phyloP scores from a whole-genome alignment of 2,113 vertebrate genomes.

The Pseudolaguvia tuberculata region DNA sequence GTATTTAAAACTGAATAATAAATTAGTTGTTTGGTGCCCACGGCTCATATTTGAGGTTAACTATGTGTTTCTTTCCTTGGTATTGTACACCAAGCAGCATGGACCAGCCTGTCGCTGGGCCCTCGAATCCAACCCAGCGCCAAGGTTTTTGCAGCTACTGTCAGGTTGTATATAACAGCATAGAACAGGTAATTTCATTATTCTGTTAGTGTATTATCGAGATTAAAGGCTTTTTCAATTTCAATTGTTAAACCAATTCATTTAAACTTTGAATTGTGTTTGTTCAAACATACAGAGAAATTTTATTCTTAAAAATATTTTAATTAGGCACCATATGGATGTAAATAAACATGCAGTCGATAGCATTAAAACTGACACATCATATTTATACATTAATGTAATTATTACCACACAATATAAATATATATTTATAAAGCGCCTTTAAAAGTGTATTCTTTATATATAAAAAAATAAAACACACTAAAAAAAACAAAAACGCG shows the following conservation, averaged over 20 bases:
- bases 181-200: slow-evolving; percentile 77
- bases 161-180: slow-evolving; percentile 76
- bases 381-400: not conserved
- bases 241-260: not conserved
- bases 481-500: too few species aligned
- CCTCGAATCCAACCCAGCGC: slow-evolving; percentile 64
- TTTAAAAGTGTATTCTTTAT: too few species aligned
- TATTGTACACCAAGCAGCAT: slow-evolving; percentile 52
- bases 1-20: not conserved
- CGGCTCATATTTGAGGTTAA: not conserved
- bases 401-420: too few species aligned
- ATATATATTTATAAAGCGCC: too few species aligned
- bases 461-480: too few species aligned
- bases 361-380: not conserved
- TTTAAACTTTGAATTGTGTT: not conserved
- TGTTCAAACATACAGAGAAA: not conserved
- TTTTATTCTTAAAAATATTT: not conserved
- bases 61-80: not conserved
- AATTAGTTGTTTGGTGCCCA: not conserved
- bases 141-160: slow-evolving; percentile 91
- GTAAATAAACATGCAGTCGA: slow-evolving; percentile 4
- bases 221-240: too few species aligned
- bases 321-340: slow-evolving; percentile 5
- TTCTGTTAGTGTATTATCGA: not conserved
- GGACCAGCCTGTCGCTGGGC: slow-evolving; percentile 56